Conservation (phyloP, 2,113 vertebrate species). For the Aldabrachelys gigantea region DNA sequence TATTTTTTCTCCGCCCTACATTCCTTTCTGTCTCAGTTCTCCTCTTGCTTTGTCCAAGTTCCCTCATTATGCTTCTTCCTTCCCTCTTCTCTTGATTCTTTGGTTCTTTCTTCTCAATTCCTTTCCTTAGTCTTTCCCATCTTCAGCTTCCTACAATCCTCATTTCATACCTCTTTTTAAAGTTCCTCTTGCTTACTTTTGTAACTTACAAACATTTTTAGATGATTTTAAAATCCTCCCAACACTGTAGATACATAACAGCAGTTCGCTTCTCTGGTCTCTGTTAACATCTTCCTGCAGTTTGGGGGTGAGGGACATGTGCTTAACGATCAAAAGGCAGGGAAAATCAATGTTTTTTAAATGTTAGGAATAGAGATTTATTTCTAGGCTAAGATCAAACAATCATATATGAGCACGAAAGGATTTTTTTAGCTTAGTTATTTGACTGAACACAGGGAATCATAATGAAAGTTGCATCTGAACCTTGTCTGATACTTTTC, state of each 20-base stretch:
- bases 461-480: not conserved
- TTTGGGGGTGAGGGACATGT: not conserved
- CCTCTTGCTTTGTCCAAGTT: not conserved
- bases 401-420: not conserved
- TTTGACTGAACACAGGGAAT: not conserved
- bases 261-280: not conserved
- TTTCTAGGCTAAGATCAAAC: not conserved
- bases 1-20: not conserved
- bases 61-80: not conserved
- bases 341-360: not conserved
- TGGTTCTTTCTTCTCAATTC: not conserved
- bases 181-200: not conserved
- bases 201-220: not conserved
- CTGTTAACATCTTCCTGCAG: not conserved
- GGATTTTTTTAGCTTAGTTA: not conserved
- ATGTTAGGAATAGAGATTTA: not conserved
- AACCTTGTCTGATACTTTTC: rapidly evolving
- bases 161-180: not conserved
- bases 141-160: not conserved
- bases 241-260: not conserved
- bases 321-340: not conserved
- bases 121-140: not conserved
- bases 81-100: not conserved
- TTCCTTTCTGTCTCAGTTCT: not conserved
- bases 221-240: not conserved